Base-by-base conservation (phyloP, 2,797 vertebrate genomes). In the Sebastes matsubarae region DNA sequence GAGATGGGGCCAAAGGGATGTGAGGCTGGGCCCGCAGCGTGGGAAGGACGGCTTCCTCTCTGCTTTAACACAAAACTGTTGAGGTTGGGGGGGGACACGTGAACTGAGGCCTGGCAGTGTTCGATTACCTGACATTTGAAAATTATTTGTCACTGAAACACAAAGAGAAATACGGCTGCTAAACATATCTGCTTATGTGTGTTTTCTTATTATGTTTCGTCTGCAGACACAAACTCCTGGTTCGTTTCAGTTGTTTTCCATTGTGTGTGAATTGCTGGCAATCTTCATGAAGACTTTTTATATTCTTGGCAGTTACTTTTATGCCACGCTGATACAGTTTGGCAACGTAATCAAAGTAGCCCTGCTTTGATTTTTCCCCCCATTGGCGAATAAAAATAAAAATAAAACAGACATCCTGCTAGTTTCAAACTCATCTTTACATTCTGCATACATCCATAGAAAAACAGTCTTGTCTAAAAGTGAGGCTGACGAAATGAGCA, bases 1-100 rank as follows among this genome's bases (percentile, higher is more conserved):
- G 70, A 42, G 79, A 71, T 2, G 67, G 64, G 78, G 84, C 80
- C 75, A 67, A 38, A 46, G 72, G 70, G 84, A 88, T 32, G 68
- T 1, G 76, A 81, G 69, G 71, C 75, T 42, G 77, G 18, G 84
- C 76, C 72, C 70, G 72, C 78, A 77, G 86, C 46, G 84, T 84
- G 89, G 79, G 87, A 89, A 89, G 77, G 29, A 66, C 57, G 2
- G 30, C 76, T 81, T 87, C 87, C 72, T 82, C 74, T 38, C 27
- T 16, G 71, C 61, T 38, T 2, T 50, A 64, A 52, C 61, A 29
- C 71, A 42, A 52, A 68, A 76, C 54, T 29, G 67, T 13, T 30
- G 27, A 54, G 11, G 11, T 6, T 16, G 14, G 42, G 18, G 0
- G 36, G 22, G 60, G 12, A 38, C 24, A 70, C 4, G n/a, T 32